Conservation (phyloP, 2,888 invertebrate species). For the Habroteleia sp. region DNA sequence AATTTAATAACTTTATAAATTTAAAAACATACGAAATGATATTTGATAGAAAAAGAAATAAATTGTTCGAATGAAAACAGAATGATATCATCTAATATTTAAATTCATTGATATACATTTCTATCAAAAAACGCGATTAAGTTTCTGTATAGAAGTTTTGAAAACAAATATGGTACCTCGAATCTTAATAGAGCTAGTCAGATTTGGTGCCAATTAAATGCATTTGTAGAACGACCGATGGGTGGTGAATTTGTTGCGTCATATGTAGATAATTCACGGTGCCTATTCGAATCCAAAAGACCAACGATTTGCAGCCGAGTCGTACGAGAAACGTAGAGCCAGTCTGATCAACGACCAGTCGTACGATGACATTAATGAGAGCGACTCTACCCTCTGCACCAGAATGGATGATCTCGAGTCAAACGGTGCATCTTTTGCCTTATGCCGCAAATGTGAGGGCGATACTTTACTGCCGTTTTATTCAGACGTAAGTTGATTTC, state of each 20-base stretch:
- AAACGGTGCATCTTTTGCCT: constrained; percentile 68
- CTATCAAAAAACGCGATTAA: too few relatives aligned
- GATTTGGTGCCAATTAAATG: constrained; percentile 6
- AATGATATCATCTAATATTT: too few relatives aligned
- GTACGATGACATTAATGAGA: constrained; percentile 53
- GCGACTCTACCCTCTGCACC: constrained; percentile 54
- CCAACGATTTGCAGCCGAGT: constrained; percentile 52
- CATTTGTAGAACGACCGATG: constrained; percentile 22
- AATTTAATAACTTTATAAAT: too few relatives aligned
- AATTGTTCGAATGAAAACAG: too few relatives aligned
- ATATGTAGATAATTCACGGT: constrained; percentile 20
- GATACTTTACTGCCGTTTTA: constrained; percentile 76
- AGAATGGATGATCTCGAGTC: constrained; percentile 56
- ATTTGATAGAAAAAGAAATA: too few relatives aligned
- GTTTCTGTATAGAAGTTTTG: too few relatives aligned
- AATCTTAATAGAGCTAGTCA: background rate
- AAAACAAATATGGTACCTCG: too few relatives aligned
- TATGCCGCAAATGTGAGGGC: constrained; percentile 75
- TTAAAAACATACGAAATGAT: too few relatives aligned
- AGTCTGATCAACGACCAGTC: constrained; percentile 38
- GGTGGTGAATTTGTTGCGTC: constrained; percentile 46
- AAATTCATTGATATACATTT: too few relatives aligned
- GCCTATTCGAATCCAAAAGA: constrained; percentile 4
- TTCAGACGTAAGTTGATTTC: constrained; percentile 73
- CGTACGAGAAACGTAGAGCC: constrained; percentile 48